A percentile compares a stretch with the other conserved stretches of the same genome.
phyloP scores from a whole-genome alignment of 2,888 invertebrate species.

The Tachina fera region DNA sequence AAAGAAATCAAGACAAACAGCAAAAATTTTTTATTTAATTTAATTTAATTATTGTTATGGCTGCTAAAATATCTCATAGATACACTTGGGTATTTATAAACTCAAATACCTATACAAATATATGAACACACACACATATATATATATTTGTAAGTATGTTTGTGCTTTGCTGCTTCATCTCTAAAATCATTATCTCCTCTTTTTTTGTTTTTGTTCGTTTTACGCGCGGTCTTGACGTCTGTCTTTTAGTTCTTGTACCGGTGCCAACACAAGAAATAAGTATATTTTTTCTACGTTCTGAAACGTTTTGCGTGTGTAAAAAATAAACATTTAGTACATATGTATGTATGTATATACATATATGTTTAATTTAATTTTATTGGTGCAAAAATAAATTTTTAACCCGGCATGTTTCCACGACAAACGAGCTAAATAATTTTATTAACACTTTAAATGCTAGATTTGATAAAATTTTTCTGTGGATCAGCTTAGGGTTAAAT shows the following conservation, averaged over 20 bases:
- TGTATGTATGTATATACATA: neutral
- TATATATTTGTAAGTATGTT: neutral
- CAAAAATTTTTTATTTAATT: neutral
- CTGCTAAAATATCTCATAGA: constrained; percentile 32
- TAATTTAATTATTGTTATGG: neutral
- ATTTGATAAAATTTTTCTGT: too few species aligned
- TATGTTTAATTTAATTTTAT: constrained; percentile 15
- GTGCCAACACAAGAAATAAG: constrained; percentile 49
- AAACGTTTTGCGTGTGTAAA: constrained; percentile 27
- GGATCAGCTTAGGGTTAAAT: too few species aligned
- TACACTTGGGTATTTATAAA: neutral
- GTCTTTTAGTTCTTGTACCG: constrained; percentile 44
- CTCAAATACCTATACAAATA: neutral
- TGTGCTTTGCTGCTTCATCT: constrained; percentile 16
- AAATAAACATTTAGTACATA: too few species aligned
- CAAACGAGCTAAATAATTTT: too few species aligned
- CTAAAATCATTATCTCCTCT: constrained; percentile 35
- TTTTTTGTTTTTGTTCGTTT: constrained; percentile 4
- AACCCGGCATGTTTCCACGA: too few species aligned
- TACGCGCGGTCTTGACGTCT: constrained; percentile 49
- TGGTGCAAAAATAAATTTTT: neutral
- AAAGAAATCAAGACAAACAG: neutral
- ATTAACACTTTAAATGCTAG: too few species aligned
- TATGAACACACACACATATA: neutral
- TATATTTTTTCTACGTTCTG: constrained; percentile 39